Conservation (phyloP, 2,888 invertebrate genomes). For the Ochropleura plecta region DNA sequence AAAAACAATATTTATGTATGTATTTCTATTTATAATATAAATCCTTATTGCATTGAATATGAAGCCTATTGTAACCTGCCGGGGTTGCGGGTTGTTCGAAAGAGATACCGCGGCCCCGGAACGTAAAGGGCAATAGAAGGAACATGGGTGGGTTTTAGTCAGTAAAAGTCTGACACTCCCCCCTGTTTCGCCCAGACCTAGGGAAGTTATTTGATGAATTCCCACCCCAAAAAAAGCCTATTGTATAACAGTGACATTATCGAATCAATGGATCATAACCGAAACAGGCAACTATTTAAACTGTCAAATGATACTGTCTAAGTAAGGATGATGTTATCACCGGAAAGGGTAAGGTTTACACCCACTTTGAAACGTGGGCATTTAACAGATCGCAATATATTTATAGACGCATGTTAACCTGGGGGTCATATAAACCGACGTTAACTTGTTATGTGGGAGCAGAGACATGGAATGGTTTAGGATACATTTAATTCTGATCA, state of each 20-base stretch:
- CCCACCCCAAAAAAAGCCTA: too few relatives aligned
- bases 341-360: slow-evolving; percentile 36
- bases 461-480: neutral
- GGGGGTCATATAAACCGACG: slow-evolving; percentile 2
- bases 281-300: slow-evolving; percentile 40
- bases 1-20: too few relatives aligned
- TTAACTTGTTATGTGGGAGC: slow-evolving; percentile 14
- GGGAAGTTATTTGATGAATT: too few relatives aligned
- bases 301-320: slow-evolving; percentile 52
- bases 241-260: slow-evolving; percentile 41
- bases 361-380: slow-evolving; percentile 44
- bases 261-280: slow-evolving; percentile 22
- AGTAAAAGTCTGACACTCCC: too few relatives aligned
- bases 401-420: slow-evolving; percentile 37
- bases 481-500: neutral
- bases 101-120: too few relatives aligned
- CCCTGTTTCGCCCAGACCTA: too few relatives aligned
- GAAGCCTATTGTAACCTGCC: slow-evolving; percentile 36
- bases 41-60: slow-evolving; percentile 25
- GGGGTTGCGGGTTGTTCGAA: too few relatives aligned
- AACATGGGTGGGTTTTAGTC: too few relatives aligned
- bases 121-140: too few relatives aligned
- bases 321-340: slow-evolving; percentile 45
- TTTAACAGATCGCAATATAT: slow-evolving; percentile 41
- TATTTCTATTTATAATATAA: neutral